phyloP scores from a whole-genome alignment of 1,140 invertebrate genomes.

The Dinoponera quadriceps region DNA sequence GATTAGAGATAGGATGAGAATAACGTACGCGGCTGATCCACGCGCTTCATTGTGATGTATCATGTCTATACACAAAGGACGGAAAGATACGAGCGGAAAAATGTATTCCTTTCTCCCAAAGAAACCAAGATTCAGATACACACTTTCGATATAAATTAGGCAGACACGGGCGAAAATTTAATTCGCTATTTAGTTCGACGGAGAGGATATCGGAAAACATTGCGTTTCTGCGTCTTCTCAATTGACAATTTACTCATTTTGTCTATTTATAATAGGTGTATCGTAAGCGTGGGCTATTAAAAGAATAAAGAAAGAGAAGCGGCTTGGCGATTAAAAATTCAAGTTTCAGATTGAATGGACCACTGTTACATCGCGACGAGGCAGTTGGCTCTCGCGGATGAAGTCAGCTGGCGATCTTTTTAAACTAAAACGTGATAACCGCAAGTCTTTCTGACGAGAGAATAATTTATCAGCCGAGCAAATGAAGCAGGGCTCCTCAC shows the following conservation, averaged over 20 bases:
- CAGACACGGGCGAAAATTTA: neutral
- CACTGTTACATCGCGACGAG: neutral
- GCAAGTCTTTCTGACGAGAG: neutral
- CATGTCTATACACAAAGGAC: no score
- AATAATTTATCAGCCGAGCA: constrained; percentile 24
- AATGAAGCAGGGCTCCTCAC: neutral
- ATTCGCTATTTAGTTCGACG: no score
- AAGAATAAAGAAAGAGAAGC: no score
- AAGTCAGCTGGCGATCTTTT: neutral
- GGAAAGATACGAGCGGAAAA: neutral
- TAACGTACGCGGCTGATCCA: neutral
- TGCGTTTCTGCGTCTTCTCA: neutral
- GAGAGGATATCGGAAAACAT: no score
- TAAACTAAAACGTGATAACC: neutral
- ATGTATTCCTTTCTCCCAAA: neutral
- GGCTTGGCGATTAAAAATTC: no score
- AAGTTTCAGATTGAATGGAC: neutral
- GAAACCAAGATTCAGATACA: neutral
- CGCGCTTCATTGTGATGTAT: neutral
- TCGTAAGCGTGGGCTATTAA: no score
- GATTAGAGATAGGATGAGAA: neutral
- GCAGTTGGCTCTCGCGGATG: neutral
- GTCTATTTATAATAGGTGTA: neutral
- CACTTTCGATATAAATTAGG: constrained; percentile 3
- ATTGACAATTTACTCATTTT: neutral